These are phyloP conservation scores for Anthopleura sola DNA, from an alignment of 64 coral and sea anemone species.

Conservation along the genomic window DNA sequence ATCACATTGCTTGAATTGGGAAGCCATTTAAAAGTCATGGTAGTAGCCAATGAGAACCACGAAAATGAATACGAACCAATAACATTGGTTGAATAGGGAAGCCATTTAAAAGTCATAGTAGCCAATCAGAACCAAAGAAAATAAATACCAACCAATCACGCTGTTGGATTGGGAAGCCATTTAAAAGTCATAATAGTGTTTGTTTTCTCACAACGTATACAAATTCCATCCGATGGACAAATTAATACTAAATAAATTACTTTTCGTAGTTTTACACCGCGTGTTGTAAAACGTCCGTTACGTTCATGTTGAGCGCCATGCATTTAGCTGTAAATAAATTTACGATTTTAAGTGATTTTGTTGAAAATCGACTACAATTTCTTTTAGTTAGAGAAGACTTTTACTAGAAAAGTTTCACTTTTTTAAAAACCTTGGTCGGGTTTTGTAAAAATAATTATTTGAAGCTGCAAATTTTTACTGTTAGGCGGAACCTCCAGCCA, in stretches of 20 bases:
- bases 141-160: neutral
- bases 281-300: neutral
- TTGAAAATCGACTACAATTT: neutral
- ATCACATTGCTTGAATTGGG: neutral
- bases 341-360: neutral
- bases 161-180: neutral
- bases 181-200: neutral
- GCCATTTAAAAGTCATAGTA: neutral
- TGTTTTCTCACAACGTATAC: neutral
- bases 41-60: neutral
- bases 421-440: neutral
- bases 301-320: neutral
- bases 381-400: neutral
- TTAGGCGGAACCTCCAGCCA: too few species aligned
- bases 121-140: too few species aligned
- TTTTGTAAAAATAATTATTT: too few species aligned
- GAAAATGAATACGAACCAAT: neutral
- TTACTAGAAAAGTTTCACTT: neutral
- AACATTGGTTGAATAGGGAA: neutral
- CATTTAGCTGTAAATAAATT: neutral
- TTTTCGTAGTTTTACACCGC: neutral
- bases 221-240: neutral
- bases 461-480: neutral
- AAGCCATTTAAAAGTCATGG: neutral
- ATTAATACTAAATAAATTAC: neutral